Percentiles rank a stretch among this genome's conserved stretches.
Conservation (phyloP, 1,140 invertebrate species). For the Orius laevigatus region DNA sequence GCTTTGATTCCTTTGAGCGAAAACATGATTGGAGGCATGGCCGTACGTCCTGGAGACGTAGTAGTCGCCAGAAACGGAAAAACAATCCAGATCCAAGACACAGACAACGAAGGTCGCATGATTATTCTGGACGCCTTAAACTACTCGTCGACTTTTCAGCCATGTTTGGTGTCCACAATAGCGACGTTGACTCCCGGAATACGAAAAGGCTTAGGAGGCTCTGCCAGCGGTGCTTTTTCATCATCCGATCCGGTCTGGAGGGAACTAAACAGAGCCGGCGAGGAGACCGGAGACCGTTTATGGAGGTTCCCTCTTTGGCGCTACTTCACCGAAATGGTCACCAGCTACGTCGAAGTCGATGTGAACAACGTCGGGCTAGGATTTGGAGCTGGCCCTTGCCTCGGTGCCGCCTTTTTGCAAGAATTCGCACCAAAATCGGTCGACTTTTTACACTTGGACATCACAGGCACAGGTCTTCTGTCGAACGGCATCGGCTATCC, state of each 20-base stretch:
- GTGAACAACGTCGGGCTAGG: slow-evolving; percentile 56
- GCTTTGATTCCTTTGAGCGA: slow-evolving; percentile 58
- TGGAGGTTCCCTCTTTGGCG: slow-evolving; percentile 40
- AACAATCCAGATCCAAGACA: slow-evolving; percentile 47
- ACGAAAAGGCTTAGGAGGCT: slow-evolving; percentile 34
- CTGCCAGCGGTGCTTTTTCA: slow-evolving; percentile 38
- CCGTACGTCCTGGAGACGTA: slow-evolving; percentile 74
- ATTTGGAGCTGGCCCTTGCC: slow-evolving; percentile 56
- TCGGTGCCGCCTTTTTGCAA: slow-evolving; percentile 62
- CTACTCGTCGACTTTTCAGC: slow-evolving; percentile 30
- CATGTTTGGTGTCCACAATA: slow-evolving; percentile 39
- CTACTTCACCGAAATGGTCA: slow-evolving; percentile 25
- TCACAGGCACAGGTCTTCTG: slow-evolving; percentile 31
- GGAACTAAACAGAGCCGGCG: slow-evolving; percentile 25
- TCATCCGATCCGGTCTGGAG: slow-evolving; percentile 32
- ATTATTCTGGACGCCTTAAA: slow-evolving; percentile 43
- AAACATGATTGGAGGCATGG: slow-evolving; percentile 67
- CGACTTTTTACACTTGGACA: slow-evolving; percentile 40
- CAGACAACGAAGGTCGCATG: slow-evolving; percentile 49
- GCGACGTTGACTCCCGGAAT: slow-evolving; percentile 44
- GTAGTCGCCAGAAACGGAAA: slow-evolving; percentile 67
- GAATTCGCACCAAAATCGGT: slow-evolving; percentile 33
- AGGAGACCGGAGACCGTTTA: slow-evolving; percentile 34
- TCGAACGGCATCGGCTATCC: slow-evolving; percentile 39
- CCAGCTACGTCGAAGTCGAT: slow-evolving; percentile 43